Base-by-base conservation (phyloP, 2,797 vertebrate species). In the Dryobates pubescens region DNA sequence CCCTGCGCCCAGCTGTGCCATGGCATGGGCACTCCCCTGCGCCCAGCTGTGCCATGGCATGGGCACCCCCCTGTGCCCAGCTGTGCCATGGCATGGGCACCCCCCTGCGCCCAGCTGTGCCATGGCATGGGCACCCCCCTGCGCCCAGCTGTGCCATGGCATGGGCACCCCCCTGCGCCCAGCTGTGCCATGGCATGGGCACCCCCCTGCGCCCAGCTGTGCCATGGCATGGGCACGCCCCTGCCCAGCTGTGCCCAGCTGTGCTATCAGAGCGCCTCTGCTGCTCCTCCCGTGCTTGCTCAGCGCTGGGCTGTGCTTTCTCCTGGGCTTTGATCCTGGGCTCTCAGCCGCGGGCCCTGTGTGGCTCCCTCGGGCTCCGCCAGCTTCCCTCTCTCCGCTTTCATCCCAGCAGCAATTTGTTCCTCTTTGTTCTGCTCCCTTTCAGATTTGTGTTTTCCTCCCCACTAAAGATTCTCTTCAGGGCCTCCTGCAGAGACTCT, bases 331-430 rank as follows among this genome's bases (percentile, higher is more conserved):
- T 96, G 95, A 94, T 94, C 82, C 12, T 1, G 77, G 20, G 68
- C 67, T 57, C 89, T 93, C 80, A 67, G 91, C 87, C 67, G 73
- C 17, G 82, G 92, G 89, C 81, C 91, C 56, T 4, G 74, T 2
- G 17, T 63, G 74, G 43, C 63, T 96, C 92, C 80, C 89, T 96
- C 93, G 93, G 92, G 91, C 89, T 93, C 57, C 2, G 23, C 86
- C 93, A 94, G 93, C 88, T 91, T 91, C 34, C 77, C 88, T 67
- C 83, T 95, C 91, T 93, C 94, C 88, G 8, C 95, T 94, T 96
- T 94, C 92, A 96, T 93, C 95, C 92, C 78, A 67, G 86, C 41
- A 93, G 92, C 91, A 76, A 96, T 96, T 88, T 86, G 93, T 94
- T 77, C 96, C 71, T 95, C 87, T 95, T 95, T 96, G 89, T 94